Base-by-base conservation (phyloP, 1,140 invertebrate species). In the Lordiphosa collinella region DNA sequence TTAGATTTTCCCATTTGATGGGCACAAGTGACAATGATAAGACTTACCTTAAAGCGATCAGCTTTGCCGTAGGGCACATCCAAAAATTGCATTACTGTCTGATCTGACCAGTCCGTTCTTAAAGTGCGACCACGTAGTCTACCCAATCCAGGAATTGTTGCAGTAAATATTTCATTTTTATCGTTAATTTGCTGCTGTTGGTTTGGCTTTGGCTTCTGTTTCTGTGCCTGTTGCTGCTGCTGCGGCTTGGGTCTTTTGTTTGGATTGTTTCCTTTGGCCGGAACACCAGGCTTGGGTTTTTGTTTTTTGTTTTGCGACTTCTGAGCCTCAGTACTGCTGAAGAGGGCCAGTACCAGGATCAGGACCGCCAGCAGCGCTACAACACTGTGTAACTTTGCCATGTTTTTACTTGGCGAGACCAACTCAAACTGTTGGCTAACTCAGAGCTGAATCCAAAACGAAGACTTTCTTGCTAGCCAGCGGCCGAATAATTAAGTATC, bases 31-130 rank as follows among this genome's bases (percentile, higher is more conserved):
- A n/a, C n/a, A n/a, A n/a, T n/a, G n/a, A n/a, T n/a, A n/a, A n/a
- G n/a, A 22, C 71, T 61, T 18, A 82, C 75, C 76, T 74, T 87
- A 44, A 89, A 89, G 8, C 89, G 67, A 0, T 53, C 68, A 9
- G 56, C 89, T 51, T 74, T 73, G 22, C 72, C 89, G 25, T 88
- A 89, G 29, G 86, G 87, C 10, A 89, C 65, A 38, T 86, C 79
- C 0, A 86, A 44, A 57, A 89, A 89, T 51, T 89, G 79, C 43
- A 73, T 71, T 22, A 89, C 67, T 5, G 11, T 63, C 32, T 86
- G 64, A 2, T 74, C 71, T 1, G 75, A 69, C 89, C 88, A 89
- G 12, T 86, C 72, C 0, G 85, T 72, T 18, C 32, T 63, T 0
- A 67, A 11, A 3, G 56, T 72, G 8, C 74, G 71, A 7, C 89